Base-by-base conservation (phyloP, 2,888 invertebrate species). In the Andrena dorsata region DNA sequence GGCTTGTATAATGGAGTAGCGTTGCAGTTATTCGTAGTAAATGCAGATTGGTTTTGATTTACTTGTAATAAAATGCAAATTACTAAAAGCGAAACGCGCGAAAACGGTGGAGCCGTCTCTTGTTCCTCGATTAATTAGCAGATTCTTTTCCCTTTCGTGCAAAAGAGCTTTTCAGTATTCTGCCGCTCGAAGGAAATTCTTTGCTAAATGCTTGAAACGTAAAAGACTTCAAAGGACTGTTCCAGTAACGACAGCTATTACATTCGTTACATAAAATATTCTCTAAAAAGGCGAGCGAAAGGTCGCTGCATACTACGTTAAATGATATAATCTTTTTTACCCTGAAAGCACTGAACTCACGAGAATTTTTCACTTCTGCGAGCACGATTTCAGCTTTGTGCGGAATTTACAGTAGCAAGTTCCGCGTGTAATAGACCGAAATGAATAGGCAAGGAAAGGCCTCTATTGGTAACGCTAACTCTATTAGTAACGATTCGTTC, bases 211-310 rank as follows among this genome's bases (percentile, higher is more conserved):
- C 47, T 28, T 30, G 41, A 65, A 78, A 71, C 78, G 41, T 64
- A 23, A 58, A 26, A 35, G 35, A 60, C 65, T 68, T 78, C 68
- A 76, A 76, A 68, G 61, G 61, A 58, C 41, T 63, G 32, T 64
- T 70, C 77, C 61, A 66, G 20, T 28, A 58, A 49, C 70, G 65
- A 71, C 78, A 66, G 70, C 69, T 78, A 76, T 80, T 80, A 78
- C 61, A 70, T 61, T 71, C 58, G 51, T 71, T 71, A 30, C 47
- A 58, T 56, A 60, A 80, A 56, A 71, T 41, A 71, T 71, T 64
- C 60, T 32, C 10, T 26, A 61, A 78, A 71, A 70, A 69, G 51
- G 35, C 28, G 7, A 28, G 20, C 26, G 26, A 16, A 28, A 69
- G 58, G 28, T 32, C 5, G 56, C 26, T 7, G 28, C 26, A 20